Evolutionary conservation across 2,888 invertebrate species (phyloP).

Genomic region (Phyllotreta cruciferae): DNA sequence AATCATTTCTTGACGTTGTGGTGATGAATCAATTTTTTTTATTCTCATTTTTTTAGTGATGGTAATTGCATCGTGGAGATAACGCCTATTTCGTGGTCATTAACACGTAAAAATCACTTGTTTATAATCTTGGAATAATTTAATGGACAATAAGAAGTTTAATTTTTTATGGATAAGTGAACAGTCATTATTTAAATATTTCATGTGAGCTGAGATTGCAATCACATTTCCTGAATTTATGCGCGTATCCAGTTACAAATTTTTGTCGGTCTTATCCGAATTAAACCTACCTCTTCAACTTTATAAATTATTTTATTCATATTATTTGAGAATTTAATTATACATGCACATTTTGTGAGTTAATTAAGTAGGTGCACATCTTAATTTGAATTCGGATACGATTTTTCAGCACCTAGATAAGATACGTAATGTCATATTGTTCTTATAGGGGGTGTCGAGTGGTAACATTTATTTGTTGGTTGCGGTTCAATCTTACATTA

Average conservation of each 20-base stretch:
- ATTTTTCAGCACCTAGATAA: constrained; percentile 5
- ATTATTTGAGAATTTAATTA: too few relatives aligned
- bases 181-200: constrained; percentile 10
- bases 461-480: constrained; percentile 60
- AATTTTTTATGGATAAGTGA: constrained; percentile 24
- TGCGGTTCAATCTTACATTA: constrained; percentile 56
- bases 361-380: not conserved
- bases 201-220: constrained; percentile 15
- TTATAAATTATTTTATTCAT: constrained; percentile 14
- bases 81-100: constrained; percentile 34
- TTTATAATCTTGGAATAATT: constrained; percentile 30
- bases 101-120: constrained; percentile 31
- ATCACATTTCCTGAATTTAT: constrained; percentile 21
- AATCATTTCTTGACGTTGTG: constrained; percentile 30
- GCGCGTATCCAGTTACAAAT: constrained; percentile 15
- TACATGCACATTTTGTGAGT: too few relatives aligned
- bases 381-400: too few relatives aligned
- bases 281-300: constrained; percentile 3
- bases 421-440: constrained; percentile 29
- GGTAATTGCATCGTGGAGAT: constrained; percentile 34
- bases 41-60: constrained; percentile 29
- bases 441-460: constrained; percentile 53
- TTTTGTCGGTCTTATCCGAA: constrained; percentile 9
- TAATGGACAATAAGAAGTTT: constrained; percentile 17
- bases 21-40: constrained; percentile 36